Percentiles rank a stretch among this genome's conserved stretches.
Conservation (phyloP, 2,797 vertebrate genomes). For the Manis pentadactyla region DNA sequence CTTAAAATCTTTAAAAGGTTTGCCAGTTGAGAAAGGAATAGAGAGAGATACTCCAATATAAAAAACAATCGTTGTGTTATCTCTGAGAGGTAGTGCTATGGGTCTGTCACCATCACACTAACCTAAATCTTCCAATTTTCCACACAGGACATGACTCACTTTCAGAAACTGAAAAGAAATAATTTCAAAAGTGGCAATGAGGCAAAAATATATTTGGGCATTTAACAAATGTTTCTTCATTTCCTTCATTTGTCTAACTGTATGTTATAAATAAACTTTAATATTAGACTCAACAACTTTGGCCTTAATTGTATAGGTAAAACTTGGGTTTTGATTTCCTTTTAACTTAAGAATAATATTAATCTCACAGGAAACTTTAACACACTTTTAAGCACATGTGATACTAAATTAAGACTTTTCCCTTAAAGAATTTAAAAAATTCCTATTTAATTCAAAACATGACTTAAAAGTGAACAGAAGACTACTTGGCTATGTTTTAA, state of each 20-base stretch:
- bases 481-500: slow-evolving; percentile 42
- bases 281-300: no score
- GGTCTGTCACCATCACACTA: not conserved
- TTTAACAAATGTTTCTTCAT: slow-evolving; percentile 44
- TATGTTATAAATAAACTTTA: no score
- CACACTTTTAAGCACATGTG: not conserved
- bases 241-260: no score
- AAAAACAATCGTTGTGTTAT: not conserved
- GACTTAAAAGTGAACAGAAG: slow-evolving; percentile 56
- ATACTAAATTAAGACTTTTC: slow-evolving; percentile 27
- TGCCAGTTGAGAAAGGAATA: not conserved
- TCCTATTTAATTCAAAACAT: slow-evolving; percentile 50
- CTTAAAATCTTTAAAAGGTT: not conserved
- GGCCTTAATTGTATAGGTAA: not conserved
- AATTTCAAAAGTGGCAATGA: slow-evolving; percentile 13
- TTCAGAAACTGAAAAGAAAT: slow-evolving; percentile 3
- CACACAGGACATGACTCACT: not conserved
- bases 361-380: slow-evolving; percentile 6
- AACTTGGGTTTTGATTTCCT: not conserved
- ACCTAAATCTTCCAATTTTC: slow-evolving; percentile 2
- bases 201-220: slow-evolving; percentile 3
- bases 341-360: slow-evolving; percentile 25
- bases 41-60: not conserved
- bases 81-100: not conserved
- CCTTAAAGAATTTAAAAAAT: slow-evolving; percentile 39